These are phyloP conservation scores for Phylloscopus whistleri DNA, from an alignment of 2,113 vertebrate genomes.

Conservation along the genomic window DNA sequence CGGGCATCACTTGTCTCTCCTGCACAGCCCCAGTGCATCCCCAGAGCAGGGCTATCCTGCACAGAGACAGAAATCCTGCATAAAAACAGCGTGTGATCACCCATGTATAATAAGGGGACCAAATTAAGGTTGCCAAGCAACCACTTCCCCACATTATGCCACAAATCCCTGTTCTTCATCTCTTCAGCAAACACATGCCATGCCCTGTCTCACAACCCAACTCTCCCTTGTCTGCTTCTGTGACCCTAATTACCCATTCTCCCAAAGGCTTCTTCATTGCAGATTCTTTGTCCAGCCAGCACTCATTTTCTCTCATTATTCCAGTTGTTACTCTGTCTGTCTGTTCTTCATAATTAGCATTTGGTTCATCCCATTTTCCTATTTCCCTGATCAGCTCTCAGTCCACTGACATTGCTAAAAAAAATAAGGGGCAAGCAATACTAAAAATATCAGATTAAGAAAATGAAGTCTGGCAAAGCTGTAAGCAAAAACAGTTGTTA, in stretches of 20 bases:
- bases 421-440: background rate
- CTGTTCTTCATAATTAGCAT: background rate
- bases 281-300: constrained; percentile 16
- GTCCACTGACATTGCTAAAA: background rate
- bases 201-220: background rate
- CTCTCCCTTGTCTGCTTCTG: background rate
- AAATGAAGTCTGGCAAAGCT: background rate
- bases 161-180: constrained; percentile 49
- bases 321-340: background rate
- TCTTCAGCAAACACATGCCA: constrained; percentile 44
- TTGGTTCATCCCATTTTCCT: background rate
- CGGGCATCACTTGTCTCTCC: rapidly evolving
- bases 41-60: background rate
- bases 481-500: background rate
- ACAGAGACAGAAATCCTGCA: background rate
- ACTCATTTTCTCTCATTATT: background rate
- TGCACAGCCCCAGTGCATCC: background rate
- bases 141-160: background rate
- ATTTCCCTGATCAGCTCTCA: background rate
- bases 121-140: constrained; percentile 50
- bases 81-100: background rate
- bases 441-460: background rate
- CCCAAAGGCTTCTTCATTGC: constrained; percentile 19
- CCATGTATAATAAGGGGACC: background rate
- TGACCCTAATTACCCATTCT: background rate